Percentiles rank a stretch among this genome's conserved stretches.
Evolutionary conservation across 2,113 vertebrate genomes (phyloP).

Genomic region (Setophaga petechia): DNA sequence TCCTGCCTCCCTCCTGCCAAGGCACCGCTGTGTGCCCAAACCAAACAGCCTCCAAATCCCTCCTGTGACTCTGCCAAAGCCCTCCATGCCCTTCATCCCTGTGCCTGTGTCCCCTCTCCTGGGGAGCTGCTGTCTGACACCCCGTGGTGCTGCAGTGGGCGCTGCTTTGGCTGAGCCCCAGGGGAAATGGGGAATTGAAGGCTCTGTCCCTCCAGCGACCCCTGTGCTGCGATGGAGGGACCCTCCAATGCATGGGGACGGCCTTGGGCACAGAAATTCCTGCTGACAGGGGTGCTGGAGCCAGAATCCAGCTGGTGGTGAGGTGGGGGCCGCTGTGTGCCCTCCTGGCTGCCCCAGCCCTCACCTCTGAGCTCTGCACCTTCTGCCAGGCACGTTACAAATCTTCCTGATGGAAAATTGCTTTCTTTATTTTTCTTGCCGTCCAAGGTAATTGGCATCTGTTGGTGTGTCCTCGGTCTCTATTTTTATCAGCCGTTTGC

Average conservation of each 20-base stretch:
- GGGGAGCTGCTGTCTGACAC: accelerated
- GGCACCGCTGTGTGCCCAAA: neutral
- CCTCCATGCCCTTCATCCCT: neutral
- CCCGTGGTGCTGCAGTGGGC: accelerated
- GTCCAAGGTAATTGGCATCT: neutral
- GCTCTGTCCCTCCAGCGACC: neutral
- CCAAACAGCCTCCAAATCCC: neutral
- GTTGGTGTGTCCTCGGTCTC: neutral
- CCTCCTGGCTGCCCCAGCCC: neutral
- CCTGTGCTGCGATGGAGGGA: neutral
- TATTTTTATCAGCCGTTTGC: neutral
- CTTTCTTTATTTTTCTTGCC: neutral
- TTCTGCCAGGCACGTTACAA: neutral
- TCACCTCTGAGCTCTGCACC: neutral
- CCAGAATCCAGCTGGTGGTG: accelerated
- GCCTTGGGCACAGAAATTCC: neutral
- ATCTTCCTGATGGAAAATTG: neutral
- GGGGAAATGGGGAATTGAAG: neutral
- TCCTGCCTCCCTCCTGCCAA: neutral
- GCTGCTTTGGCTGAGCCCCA: neutral
- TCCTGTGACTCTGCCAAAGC: accelerated
- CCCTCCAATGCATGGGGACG: accelerated
- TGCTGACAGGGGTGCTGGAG: neutral
- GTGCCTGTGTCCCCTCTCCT: accelerated
- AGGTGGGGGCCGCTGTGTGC: accelerated